phyloP scores from a whole-genome alignment of 2,113 vertebrate species.

The Hydrochoerus hydrochaeris region DNA sequence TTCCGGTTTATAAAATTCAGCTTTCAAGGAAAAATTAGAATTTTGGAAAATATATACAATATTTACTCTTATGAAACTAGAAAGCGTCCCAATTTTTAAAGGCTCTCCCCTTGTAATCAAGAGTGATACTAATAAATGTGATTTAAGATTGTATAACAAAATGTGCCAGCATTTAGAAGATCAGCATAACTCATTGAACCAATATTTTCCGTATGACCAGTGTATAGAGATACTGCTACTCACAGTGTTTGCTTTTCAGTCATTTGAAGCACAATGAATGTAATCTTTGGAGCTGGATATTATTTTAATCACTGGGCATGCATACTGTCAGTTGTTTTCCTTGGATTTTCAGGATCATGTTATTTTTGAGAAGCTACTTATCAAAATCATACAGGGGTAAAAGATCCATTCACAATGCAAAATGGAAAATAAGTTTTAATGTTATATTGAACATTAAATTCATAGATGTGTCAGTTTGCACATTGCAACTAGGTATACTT shows the following conservation, averaged over 20 bases:
- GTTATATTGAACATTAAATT: background rate
- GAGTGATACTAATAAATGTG: slow-evolving; percentile 4
- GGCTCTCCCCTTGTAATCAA: background rate
- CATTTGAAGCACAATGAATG: background rate
- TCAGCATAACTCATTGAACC: background rate
- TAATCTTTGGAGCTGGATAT: background rate
- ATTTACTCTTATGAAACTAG: background rate
- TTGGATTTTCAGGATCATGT: slow-evolving; percentile 24
- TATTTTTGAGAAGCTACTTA: slow-evolving; percentile 48
- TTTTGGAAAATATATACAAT: background rate
- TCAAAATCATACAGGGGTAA: background rate
- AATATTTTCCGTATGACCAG: background rate
- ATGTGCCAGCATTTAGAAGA: background rate
- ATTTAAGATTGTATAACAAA: background rate
- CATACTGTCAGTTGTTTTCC: slow-evolving; percentile 2
- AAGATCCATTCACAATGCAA: slow-evolving; percentile 3
- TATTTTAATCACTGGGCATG: background rate
- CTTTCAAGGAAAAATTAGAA: slow-evolving; percentile 9
- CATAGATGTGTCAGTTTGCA: background rate
- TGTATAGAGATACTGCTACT: background rate
- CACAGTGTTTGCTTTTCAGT: background rate
- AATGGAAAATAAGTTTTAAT: background rate
- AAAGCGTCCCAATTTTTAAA: background rate
- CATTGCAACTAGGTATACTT: background rate
- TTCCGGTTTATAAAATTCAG: background rate